Percentiles rank a stretch among this genome's conserved stretches.
These are phyloP conservation scores for Rosalia funebris DNA, from an alignment of 2,888 invertebrate species.

Conservation along the genomic window DNA sequence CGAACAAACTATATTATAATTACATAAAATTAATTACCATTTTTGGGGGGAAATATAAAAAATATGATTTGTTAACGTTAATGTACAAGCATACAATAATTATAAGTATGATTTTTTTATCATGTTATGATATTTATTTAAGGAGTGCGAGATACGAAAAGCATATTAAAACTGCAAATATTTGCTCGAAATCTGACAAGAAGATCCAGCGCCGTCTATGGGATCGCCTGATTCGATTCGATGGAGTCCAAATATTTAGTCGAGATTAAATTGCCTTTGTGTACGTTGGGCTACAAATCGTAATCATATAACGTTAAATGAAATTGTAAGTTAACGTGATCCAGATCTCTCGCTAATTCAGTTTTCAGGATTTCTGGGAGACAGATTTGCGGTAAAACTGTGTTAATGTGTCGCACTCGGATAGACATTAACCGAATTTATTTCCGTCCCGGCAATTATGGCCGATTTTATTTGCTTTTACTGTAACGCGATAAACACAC, in stretches of 20 bases:
- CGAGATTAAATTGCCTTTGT: constrained; percentile 30
- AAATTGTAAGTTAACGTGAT: constrained; percentile 32
- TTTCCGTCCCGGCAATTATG: constrained; percentile 27
- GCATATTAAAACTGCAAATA: too few relatives aligned
- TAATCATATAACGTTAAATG: constrained; percentile 29
- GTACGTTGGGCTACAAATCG: constrained; percentile 27
- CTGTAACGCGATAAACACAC: neutral
- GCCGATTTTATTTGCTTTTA: constrained; percentile 24
- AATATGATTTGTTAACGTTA: too few relatives aligned
- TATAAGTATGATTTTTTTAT: too few relatives aligned
- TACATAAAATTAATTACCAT: too few relatives aligned
- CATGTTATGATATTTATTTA: too few relatives aligned
- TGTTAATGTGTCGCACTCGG: constrained; percentile 39
- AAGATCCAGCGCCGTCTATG: constrained; percentile 7
- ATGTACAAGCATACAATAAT: too few relatives aligned
- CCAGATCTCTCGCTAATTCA: constrained; percentile 26
- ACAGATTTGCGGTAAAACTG: constrained; percentile 34
- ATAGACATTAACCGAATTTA: constrained; percentile 36
- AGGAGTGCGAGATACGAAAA: too few relatives aligned
- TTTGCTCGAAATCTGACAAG: too few relatives aligned
- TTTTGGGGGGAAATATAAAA: too few relatives aligned
- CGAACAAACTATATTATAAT: too few relatives aligned
- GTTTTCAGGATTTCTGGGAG: constrained; percentile 22
- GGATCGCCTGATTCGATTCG: constrained; percentile 10
- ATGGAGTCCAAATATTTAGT: constrained; percentile 22